Evolutionary conservation across 1,140 invertebrate species (phyloP).

Genomic region (Drosophila burlai): DNA sequence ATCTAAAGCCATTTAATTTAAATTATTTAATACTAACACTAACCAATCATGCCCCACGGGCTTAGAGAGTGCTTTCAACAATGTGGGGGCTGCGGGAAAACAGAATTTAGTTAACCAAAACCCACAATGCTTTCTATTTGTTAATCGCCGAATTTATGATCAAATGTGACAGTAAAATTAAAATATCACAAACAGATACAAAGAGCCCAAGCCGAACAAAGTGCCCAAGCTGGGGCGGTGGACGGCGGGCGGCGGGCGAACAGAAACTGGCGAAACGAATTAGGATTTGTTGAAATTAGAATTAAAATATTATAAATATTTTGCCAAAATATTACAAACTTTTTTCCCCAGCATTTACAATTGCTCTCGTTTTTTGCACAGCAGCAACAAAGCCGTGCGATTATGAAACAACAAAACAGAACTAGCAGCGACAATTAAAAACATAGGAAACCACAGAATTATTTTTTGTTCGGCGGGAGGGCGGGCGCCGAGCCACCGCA

Average conservation of each 20-base stretch:
- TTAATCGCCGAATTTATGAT: conserved; percentile 81
- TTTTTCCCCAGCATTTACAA: conserved; percentile 26
- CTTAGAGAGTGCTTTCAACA: conserved; percentile 20
- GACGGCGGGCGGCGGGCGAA: neutral
- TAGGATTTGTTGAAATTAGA: conserved; percentile 78
- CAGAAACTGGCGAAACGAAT: conserved; percentile 32
- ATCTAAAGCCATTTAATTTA: conserved; percentile 38
- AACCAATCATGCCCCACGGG: conserved; percentile 26
- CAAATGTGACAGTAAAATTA: conserved; percentile 80
- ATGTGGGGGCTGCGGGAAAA: conserved; percentile 10
- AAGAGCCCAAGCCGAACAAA: conserved; percentile 39
- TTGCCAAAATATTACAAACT: conserved; percentile 73
- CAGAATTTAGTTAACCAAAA: conserved; percentile 24
- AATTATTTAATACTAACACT: conserved; percentile 32
- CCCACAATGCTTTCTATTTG: conserved; percentile 53
- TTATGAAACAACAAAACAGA: conserved; percentile 54
- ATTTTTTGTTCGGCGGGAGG: conserved; percentile 36
- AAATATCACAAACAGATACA: conserved; percentile 78
- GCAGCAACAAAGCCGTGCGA: conserved; percentile 60
- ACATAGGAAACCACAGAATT: conserved; percentile 73
- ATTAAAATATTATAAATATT: conserved; percentile 84
- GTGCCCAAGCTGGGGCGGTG: conserved; percentile 36
- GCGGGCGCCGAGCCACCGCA: conserved; percentile 22
- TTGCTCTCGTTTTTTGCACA: conserved; percentile 32
- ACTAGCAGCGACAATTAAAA: conserved; percentile 67